These are phyloP conservation scores for Eustalomyia histrio DNA, from an alignment of 2,888 invertebrate species.

Conservation along the genomic window DNA sequence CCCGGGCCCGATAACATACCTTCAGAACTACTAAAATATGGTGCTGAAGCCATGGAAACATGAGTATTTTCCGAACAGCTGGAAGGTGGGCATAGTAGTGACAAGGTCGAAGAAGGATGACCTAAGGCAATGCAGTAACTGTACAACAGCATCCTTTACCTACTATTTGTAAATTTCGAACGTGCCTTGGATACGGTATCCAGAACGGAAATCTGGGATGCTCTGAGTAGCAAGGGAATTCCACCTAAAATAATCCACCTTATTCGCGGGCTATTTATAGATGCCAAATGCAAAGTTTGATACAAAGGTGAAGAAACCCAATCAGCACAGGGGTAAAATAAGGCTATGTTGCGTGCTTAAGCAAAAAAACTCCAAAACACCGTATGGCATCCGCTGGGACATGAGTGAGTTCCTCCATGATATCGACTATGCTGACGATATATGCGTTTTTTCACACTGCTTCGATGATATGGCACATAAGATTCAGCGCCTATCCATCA, in stretches of 20 bases:
- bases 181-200: too few species aligned
- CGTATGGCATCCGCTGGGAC: constrained; percentile 2
- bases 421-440: too few species aligned
- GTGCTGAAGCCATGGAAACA: too few species aligned
- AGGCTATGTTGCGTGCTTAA: not conserved
- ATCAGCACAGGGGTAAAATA: not conserved
- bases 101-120: too few species aligned
- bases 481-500: too few species aligned
- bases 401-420: not conserved
- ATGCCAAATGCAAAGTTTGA: not conserved
- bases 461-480: too few species aligned
- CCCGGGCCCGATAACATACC: too few species aligned
- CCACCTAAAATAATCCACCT: not conserved
- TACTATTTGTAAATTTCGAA: constrained; percentile 15
- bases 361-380: not conserved
- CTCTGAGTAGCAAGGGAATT: constrained; percentile 14
- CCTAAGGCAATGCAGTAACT: too few species aligned
- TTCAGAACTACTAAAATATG: too few species aligned
- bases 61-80: too few species aligned
- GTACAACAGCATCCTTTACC: constrained; percentile 1
- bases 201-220: too few species aligned
- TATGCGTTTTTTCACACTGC: not conserved
- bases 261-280: not conserved
- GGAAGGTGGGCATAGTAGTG: too few species aligned
- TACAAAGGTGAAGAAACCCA: not conserved